A percentile compares a stretch with the other conserved stretches of the same genome.
Evolutionary conservation across 37 sponge, comb jelly and placozoan genomes (phyloP).

Genomic region (Geodia barretti): DNA sequence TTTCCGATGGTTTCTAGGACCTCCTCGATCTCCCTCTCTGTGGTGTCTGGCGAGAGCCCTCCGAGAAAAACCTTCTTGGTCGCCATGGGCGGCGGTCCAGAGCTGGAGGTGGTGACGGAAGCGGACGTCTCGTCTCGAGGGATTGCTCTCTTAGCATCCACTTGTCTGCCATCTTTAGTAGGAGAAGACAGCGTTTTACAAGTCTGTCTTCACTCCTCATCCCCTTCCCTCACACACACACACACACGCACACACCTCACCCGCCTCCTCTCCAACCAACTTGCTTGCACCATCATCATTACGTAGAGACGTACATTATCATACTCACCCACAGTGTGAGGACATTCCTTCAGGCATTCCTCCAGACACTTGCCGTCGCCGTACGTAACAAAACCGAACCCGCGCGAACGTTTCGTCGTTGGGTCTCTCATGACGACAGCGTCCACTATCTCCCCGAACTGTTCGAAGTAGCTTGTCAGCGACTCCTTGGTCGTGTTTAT

Average conservation of each 20-base stretch:
- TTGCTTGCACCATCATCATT: too few species aligned
- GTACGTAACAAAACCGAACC: constrained; percentile 69
- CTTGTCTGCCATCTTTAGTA: neutral
- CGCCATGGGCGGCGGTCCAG: neutral
- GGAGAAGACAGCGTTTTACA: too few species aligned
- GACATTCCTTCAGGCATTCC: constrained; percentile 22
- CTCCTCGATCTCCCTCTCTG: constrained; percentile 33
- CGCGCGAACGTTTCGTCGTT: constrained; percentile 40
- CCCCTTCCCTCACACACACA: too few species aligned
- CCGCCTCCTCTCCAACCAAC: too few species aligned
- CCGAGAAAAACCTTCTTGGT: constrained; percentile 71
- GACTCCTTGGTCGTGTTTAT: constrained; percentile 30
- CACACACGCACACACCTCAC: too few species aligned
- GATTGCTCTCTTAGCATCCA: constrained; percentile 61
- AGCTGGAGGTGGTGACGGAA: neutral
- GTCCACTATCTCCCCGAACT: constrained; percentile 58
- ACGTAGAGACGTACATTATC: neutral
- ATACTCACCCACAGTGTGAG: constrained; percentile 45
- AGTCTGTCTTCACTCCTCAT: too few species aligned
- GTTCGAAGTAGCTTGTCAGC: constrained; percentile 33
- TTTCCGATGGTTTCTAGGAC: constrained; percentile 24
- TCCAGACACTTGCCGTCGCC: neutral
- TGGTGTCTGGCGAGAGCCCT: constrained; percentile 53
- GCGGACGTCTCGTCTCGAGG: constrained; percentile 39
- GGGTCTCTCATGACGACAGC: constrained; percentile 62